A percentile compares a stretch with the other conserved stretches of the same genome.
Conservation (phyloP, 2,888 invertebrate species). For the Chaetogeoica ovagalla region DNA sequence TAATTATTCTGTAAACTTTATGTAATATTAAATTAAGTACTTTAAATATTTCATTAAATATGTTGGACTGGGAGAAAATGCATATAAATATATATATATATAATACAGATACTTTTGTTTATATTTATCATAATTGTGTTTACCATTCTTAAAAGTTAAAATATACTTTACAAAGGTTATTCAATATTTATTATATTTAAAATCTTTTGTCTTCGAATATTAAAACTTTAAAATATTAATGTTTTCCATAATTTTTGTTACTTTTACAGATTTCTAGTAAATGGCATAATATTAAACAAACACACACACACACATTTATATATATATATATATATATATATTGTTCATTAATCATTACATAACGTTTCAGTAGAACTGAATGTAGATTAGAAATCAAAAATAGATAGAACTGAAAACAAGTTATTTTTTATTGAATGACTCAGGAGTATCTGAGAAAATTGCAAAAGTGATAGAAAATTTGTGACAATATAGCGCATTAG, state of each 20-base stretch:
- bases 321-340: too few species aligned
- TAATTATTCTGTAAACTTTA: not conserved
- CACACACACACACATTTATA: too few species aligned
- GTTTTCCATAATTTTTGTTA: not conserved
- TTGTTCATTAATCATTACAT: too few species aligned
- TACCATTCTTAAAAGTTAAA: not conserved
- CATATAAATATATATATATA: not conserved
- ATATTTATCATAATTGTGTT: slow-evolving; percentile 4
- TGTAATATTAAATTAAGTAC: not conserved
- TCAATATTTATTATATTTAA: not conserved
- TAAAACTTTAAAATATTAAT: not conserved
- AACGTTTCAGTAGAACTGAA: too few species aligned
- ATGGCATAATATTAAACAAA: not conserved
- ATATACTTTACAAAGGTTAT: not conserved
- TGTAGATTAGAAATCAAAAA: too few species aligned
- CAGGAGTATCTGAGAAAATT: too few species aligned
- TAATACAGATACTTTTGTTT: not conserved
- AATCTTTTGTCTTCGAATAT: not conserved
- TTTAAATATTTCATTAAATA: not conserved
- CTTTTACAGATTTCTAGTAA: not conserved
- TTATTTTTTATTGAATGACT: too few species aligned
- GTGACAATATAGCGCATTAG: too few species aligned
- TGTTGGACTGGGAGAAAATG: not conserved
- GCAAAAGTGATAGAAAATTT: too few species aligned
- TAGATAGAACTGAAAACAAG: too few species aligned